These are phyloP conservation scores for Suillia variegata DNA, from an alignment of 2,888 invertebrate species.

Conservation along the genomic window DNA sequence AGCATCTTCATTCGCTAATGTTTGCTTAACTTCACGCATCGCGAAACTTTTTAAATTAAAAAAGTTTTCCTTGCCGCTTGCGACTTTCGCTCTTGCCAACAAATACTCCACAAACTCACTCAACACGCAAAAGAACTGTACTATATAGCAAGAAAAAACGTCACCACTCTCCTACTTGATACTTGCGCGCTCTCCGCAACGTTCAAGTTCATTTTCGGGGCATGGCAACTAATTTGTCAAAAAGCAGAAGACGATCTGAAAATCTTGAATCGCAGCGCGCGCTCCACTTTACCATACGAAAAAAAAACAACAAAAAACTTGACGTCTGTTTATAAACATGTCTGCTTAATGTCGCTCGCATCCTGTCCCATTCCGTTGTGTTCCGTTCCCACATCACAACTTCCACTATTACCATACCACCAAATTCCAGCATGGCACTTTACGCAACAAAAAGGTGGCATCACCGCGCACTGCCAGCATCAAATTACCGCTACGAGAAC, in stretches of 20 bases:
- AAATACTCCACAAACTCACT: too few species aligned
- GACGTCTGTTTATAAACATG: slow-evolving; percentile 9
- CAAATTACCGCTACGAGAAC: neutral
- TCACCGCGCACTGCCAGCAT: neutral
- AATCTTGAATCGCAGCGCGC: slow-evolving; percentile 6
- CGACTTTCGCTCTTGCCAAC: neutral
- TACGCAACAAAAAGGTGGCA: too few species aligned
- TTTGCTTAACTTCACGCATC: neutral
- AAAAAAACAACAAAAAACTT: too few species aligned
- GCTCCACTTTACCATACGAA: too few species aligned
- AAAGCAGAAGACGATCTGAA: slow-evolving; percentile 9
- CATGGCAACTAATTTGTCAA: slow-evolving; percentile 17
- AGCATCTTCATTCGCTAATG: too few species aligned
- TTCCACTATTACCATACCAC: too few species aligned
- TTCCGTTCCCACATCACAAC: too few species aligned
- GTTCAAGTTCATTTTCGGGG: neutral
- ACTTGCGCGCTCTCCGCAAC: neutral
- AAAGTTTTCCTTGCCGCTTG: slow-evolving; percentile 37
- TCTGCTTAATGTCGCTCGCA: neutral
- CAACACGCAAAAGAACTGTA: too few species aligned
- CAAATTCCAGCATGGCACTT: too few species aligned
- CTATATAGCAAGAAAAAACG: too few species aligned
- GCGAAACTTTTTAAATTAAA: slow-evolving; percentile 51
- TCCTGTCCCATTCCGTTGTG: neutral
- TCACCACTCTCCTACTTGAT: neutral